Conservation (phyloP, 2,797 vertebrate species). For the Catostomus latipinnis region DNA sequence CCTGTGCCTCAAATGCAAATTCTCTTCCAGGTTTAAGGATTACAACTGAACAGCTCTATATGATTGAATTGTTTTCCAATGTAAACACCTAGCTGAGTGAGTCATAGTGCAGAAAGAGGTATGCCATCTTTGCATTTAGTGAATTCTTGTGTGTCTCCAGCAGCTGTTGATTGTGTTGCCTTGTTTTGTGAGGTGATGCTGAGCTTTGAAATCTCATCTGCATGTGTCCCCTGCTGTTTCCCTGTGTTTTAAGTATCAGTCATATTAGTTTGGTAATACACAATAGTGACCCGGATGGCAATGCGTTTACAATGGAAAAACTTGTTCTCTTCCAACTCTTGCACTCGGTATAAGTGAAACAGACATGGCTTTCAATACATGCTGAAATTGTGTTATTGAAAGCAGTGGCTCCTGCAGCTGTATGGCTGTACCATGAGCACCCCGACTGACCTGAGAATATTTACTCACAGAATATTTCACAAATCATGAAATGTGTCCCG, state of each 20-base stretch:
- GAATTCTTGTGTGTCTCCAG: slow-evolving; percentile 32
- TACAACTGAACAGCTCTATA: neutral
- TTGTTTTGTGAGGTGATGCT: slow-evolving; percentile 69
- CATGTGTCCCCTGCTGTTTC: slow-evolving; percentile 73
- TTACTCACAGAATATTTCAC: too few relatives aligned
- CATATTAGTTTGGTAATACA: slow-evolving; percentile 73
- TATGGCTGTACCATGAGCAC: too few relatives aligned
- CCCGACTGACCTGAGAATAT: too few relatives aligned
- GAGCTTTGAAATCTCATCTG: slow-evolving; percentile 62
- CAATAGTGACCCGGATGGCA: slow-evolving; percentile 72
- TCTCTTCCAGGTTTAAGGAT: too few relatives aligned
- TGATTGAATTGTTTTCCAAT: slow-evolving; percentile 28
- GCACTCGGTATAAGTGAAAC: slow-evolving; percentile 77
- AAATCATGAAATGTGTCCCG: too few relatives aligned
- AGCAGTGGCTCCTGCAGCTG: too few relatives aligned
- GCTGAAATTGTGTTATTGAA: slow-evolving; percentile 73
- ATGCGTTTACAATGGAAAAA: slow-evolving; percentile 71
- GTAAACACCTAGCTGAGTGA: neutral
- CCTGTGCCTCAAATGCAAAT: too few relatives aligned
- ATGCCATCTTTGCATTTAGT: slow-evolving; percentile 23
- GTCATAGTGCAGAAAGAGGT: neutral
- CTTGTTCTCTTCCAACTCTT: slow-evolving; percentile 67
- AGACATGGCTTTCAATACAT: slow-evolving; percentile 77
- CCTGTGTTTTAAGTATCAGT: slow-evolving; percentile 80
- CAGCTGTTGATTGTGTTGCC: slow-evolving; percentile 57